Evolutionary conservation across 1,140 invertebrate genomes (phyloP), one percentile per base, ranked within the genome.

Genomic region (Mylabris phalerata): DNA sequence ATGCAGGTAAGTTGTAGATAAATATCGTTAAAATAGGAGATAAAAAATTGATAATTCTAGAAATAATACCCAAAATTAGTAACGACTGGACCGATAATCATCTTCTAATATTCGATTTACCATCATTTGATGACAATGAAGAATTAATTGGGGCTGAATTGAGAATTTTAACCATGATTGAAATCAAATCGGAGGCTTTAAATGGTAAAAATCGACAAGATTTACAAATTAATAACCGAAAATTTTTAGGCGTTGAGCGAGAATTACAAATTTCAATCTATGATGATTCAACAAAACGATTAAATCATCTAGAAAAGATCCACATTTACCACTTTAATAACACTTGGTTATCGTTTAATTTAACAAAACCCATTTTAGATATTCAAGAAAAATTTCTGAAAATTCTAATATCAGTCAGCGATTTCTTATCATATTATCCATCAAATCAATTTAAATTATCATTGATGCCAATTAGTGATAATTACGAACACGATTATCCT

Each of bases 401-500:
- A 59, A 41, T 71, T n/a, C 42, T 67, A 0, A 60, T 71, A 38
- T 60, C 66, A 5, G 45, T 71, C 1, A 60, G 47, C 43, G 24
- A 63, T 32, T 62, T 63, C 41, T 49, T 63, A 7, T 55, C 62
- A 13, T 58, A 62, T 45, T 50, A 54, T 50, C 3, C 40, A 48
- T 32, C 32, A 7, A 32, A 32, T 9, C 50, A 61, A 38, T 64
- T 71, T 3, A 70, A 67, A 61, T 45, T 73, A 45, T 72, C 71
- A 24, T 49, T 73, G 48, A 50, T 72, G 50, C 71, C 71, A 4
- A 9, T 63, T 2, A 13, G 57, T n/a, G 65, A 71, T 48, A 55
- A 67, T 57, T 63, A 65, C n/a, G 69, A 71, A 38, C 69, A 73
- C 41, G 67, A 72, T 59, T 73, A 73, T 58, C 71, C 71, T 1